Evolutionary conservation across 2,888 invertebrate genomes (phyloP).

Genomic region (Taphrorychus bicolor): DNA sequence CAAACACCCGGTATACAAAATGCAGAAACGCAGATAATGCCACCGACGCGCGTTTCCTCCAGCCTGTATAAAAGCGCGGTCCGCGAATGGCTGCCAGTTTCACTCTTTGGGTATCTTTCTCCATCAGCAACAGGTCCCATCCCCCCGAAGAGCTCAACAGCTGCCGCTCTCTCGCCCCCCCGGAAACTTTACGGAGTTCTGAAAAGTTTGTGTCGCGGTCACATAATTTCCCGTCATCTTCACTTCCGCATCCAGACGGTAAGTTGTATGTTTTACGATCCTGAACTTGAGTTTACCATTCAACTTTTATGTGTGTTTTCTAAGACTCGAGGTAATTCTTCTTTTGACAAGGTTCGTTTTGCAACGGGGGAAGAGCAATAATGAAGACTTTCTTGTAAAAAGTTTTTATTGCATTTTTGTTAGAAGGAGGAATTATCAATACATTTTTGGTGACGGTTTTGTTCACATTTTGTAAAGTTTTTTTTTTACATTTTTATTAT

Average conservation of each 20-base stretch:
- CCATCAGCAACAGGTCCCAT: conserved; percentile 35
- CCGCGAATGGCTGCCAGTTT: conserved; percentile 46
- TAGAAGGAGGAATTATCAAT: too few relatives aligned
- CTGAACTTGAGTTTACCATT: not conserved
- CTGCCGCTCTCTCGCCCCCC: not conserved
- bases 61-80: conserved; percentile 48
- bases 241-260: not conserved
- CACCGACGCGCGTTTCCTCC: conserved; percentile 48
- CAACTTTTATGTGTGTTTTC: not conserved
- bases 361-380: not conserved
- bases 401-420: too few relatives aligned
- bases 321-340: too few relatives aligned
- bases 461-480: too few relatives aligned
- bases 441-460: too few relatives aligned
- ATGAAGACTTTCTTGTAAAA: too few relatives aligned
- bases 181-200: conserved; percentile 20
- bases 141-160: not conserved
- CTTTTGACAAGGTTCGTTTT: not conserved
- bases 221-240: not conserved
- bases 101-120: conserved; percentile 41
- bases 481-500: too few relatives aligned
- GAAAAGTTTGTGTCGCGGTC: conserved; percentile 11
- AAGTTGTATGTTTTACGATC: not conserved
- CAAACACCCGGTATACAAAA: not conserved
- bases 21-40: conserved; percentile 12